These are phyloP conservation scores for Monomorium pharaonis DNA, from an alignment of 1,140 invertebrate species.

Conservation along the genomic window DNA sequence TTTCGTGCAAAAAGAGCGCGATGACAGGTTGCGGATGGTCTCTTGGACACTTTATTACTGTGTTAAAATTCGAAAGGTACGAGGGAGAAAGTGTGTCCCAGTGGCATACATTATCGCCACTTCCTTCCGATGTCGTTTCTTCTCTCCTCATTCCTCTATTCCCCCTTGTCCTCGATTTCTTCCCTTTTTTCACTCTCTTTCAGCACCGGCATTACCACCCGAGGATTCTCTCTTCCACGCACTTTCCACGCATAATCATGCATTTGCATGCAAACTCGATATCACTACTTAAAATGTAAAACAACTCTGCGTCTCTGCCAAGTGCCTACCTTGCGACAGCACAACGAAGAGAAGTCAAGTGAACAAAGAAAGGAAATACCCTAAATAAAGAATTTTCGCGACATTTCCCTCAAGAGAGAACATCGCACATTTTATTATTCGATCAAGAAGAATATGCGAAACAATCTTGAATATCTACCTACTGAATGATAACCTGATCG, in stretches of 20 bases:
- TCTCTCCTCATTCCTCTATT: constrained; percentile 36
- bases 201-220: constrained; percentile 37
- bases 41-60: constrained; percentile 11
- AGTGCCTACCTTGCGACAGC: constrained; percentile 5
- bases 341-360: constrained; percentile 47
- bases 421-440: constrained; percentile 15
- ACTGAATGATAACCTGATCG: neutral
- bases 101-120: constrained; percentile 77
- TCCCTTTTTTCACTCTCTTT: constrained; percentile 55
- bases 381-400: constrained; percentile 53
- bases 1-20: constrained; percentile 20
- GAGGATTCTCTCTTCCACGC: constrained; percentile 43
- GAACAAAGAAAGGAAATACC: neutral
- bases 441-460: neutral
- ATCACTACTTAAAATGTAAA: constrained; percentile 85
- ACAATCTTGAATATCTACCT: neutral
- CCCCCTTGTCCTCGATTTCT: neutral
- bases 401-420: neutral
- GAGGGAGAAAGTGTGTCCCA: constrained; percentile 68
- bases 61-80: constrained; percentile 67
- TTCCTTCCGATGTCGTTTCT: constrained; percentile 57
- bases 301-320: constrained; percentile 75
- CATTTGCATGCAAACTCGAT: constrained; percentile 85
- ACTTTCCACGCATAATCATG: constrained; percentile 79
- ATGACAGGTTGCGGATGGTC: constrained; percentile 42